Evolutionary conservation across 2,888 invertebrate species (phyloP), one percentile per base, ranked within the genome.

Genomic region (Penaeus monodon): DNA sequence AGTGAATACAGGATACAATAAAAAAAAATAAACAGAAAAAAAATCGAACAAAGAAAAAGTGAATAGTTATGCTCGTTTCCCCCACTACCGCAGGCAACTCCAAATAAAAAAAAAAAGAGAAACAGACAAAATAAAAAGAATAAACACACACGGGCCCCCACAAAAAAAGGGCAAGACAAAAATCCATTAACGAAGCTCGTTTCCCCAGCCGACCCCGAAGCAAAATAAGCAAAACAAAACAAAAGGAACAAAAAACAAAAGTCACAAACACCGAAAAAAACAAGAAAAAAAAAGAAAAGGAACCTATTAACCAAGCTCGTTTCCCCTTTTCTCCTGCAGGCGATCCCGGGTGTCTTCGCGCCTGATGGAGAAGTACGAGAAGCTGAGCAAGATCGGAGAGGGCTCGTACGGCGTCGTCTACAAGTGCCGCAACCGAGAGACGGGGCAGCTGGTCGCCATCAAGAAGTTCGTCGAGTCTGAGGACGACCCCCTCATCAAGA

Each of bases 401-500:
- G 99, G 98, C 84, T 97, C 97, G 91, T 98, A 98, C 93, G 98
- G 98, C 24, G 95, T 98, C 91, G 99, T 99, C 90, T 98, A 98
- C 94, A 98, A 98, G 93, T 99, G 99, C 93, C 95, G 97, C 86
- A 98, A 98, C 93, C 94, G 97, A 88, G 98, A 99, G 92, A 97
- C 97, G 2, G 97, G 98, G 29, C 97, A 97, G 92, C 94, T 98
- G 88, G 98, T 99, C 73, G 99, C 99, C 73, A 97, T 99, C 90
- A 99, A 99, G 93, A 97, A 98, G 93, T 99, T 99, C 92, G 96
- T 98, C 22, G 98, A 99, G 93, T 97, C 97, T 88, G 98, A 99
- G 92, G 98, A 98, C 92, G 99, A 99, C 93, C 98, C 98, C 17
- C 95, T 98, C 78, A 98, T 99, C 91, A 94, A 98, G 91, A 99